A percentile compares a stretch with the other conserved stretches of the same genome.
Evolutionary conservation across 2,888 invertebrate genomes (phyloP).

Genomic region (Ypsolopha sequella): DNA sequence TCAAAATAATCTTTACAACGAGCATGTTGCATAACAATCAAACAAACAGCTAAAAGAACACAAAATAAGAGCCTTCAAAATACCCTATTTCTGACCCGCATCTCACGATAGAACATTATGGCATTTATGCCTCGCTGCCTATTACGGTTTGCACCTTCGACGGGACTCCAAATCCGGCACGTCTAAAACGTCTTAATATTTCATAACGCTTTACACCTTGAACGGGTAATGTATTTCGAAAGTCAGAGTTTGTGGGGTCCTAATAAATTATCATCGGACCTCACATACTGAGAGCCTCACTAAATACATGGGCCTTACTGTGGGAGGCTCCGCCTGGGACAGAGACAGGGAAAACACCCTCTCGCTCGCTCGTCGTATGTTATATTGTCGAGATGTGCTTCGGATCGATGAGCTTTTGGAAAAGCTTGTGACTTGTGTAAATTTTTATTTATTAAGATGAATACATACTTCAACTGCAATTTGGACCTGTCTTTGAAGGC

Average conservation of each 20-base stretch:
- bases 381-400: neutral
- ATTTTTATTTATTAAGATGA: too few species aligned
- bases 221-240: constrained; percentile 35
- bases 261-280: constrained; percentile 62
- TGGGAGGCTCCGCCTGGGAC: constrained; percentile 43
- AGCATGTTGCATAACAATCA: too few species aligned
- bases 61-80: too few species aligned
- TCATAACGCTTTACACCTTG: constrained; percentile 24
- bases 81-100: too few species aligned
- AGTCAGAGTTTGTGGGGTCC: constrained; percentile 53
- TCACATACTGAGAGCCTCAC: constrained; percentile 41
- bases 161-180: constrained; percentile 9
- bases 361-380: neutral
- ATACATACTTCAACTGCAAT: too few species aligned
- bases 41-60: too few species aligned
- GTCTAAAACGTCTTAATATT: constrained; percentile 25
- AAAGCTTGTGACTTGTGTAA: too few species aligned
- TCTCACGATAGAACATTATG: too few species aligned
- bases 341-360: neutral
- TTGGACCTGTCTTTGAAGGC: too few species aligned
- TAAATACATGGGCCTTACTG: constrained; percentile 43
- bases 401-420: too few species aligned
- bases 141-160: constrained; percentile 8
- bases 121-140: too few species aligned
- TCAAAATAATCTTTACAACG: too few species aligned